A percentile compares a stretch with the other conserved stretches of the same genome.
Evolutionary conservation across 1,140 invertebrate genomes (phyloP).

Genomic region (Colletes latitarsis): DNA sequence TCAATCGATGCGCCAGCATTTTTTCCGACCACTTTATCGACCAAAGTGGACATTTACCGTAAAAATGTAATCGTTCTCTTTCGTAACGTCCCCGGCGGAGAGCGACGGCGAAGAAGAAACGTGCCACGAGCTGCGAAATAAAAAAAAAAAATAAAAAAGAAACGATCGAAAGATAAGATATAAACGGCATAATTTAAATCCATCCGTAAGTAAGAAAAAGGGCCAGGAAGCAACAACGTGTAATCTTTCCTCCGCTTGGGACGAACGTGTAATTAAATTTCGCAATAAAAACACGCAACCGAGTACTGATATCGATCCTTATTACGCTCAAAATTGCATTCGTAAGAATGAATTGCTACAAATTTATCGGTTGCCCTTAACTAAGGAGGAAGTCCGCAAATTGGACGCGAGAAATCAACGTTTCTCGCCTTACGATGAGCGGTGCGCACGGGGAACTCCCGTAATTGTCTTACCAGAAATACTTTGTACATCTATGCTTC

Average conservation of each 20-base stretch:
- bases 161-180: neutral
- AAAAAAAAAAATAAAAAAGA: no score
- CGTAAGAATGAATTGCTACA: neutral
- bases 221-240: neutral
- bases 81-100: neutral
- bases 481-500: no score
- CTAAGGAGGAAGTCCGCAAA: neutral
- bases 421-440: neutral
- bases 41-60: neutral
- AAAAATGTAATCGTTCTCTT: conserved; percentile 21
- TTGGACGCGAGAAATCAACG: neutral
- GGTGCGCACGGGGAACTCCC: neutral
- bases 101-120: no score
- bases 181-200: conserved; percentile 16
- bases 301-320: conserved; percentile 1
- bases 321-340: conserved; percentile 11
- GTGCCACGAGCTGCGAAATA: neutral
- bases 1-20: conserved; percentile 6
- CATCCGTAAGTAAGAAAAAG: neutral
- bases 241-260: neutral
- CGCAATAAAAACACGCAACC: neutral
- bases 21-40: neutral
- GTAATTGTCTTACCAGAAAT: no score
- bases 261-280: conserved; percentile 18
- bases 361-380: neutral